Evolutionary conservation across 2,888 invertebrate species (phyloP).

Genomic region (Polydrusus cervinus): DNA sequence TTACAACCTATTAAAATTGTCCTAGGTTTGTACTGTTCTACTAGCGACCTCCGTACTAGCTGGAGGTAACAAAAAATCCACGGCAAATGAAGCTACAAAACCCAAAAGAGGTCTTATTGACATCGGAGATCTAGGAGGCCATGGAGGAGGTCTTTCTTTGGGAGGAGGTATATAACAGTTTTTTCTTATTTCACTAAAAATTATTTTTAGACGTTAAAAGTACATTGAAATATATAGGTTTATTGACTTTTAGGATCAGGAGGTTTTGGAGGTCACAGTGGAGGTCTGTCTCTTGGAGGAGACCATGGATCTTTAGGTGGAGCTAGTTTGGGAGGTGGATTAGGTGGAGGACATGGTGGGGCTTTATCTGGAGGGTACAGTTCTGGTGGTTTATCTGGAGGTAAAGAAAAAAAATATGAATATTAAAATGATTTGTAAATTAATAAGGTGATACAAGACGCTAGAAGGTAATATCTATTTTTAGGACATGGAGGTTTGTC

Average conservation of each 20-base stretch:
- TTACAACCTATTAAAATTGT: neutral
- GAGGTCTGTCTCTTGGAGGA: constrained; percentile 55
- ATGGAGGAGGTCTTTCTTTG: constrained; percentile 44
- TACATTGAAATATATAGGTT: neutral
- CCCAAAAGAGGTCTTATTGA: constrained; percentile 62
- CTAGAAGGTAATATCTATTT: neutral
- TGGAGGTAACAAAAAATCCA: constrained; percentile 50
- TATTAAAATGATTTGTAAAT: too few species aligned
- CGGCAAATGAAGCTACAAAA: constrained; percentile 59
- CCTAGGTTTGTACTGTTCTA: constrained; percentile 61
- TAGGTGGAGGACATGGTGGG: constrained; percentile 24
- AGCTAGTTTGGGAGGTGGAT: constrained; percentile 37
- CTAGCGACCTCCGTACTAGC: constrained; percentile 54
- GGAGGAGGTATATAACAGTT: constrained; percentile 8
- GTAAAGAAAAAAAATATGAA: neutral
- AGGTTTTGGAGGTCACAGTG: constrained; percentile 50
- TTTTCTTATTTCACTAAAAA: too few species aligned
- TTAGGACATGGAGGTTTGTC: constrained; percentile 4
- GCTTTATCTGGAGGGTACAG: constrained; percentile 41
- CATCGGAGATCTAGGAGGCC: constrained; percentile 56
- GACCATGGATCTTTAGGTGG: constrained; percentile 41
- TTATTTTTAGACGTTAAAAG: too few species aligned
- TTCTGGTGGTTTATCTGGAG: constrained; percentile 42
- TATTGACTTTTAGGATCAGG: constrained; percentile 15
- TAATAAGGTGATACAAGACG: too few species aligned